A percentile compares a stretch with the other conserved stretches of the same genome.
phyloP scores from a whole-genome alignment of 2,797 vertebrate species.

The Lateolabrax maculatus region DNA sequence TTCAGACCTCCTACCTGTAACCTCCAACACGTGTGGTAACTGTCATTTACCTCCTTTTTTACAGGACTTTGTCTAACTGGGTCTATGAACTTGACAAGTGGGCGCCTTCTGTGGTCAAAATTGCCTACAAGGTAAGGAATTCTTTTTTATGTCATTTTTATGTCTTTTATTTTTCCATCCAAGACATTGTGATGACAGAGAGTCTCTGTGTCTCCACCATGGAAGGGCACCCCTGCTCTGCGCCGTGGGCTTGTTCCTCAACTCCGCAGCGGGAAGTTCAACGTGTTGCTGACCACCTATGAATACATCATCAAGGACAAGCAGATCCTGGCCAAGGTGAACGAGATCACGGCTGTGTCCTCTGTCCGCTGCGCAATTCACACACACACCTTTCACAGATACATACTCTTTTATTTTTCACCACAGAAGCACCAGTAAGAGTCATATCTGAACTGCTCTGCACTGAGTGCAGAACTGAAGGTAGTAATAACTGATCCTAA shows the following conservation, averaged over 20 bases:
- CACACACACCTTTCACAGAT: neutral
- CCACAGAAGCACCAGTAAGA: neutral
- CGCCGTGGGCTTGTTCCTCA: constrained; percentile 94
- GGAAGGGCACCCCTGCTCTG: constrained; percentile 94
- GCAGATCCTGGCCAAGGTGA: constrained; percentile 98
- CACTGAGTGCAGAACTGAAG: neutral
- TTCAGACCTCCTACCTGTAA: constrained; percentile 4
- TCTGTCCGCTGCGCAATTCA: neutral
- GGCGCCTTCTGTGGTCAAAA: constrained; percentile 95
- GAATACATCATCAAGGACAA: constrained; percentile 99
- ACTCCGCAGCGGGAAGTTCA: constrained; percentile 96
- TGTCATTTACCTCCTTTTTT: constrained; percentile 13
- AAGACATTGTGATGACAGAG: neutral
- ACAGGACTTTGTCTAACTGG: constrained; percentile 98
- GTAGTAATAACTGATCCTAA: neutral
- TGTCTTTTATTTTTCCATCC: neutral
- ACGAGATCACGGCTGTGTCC: neutral
- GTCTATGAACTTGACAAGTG: constrained; percentile 98
- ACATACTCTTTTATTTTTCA: neutral
- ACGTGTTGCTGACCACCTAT: constrained; percentile 96
- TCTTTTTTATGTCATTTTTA: neutral
- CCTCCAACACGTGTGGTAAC: neutral
- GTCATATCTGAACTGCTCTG: neutral
- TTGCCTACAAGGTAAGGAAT: constrained; percentile 97
- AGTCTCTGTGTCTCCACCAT: constrained; percentile 6